Evolutionary conservation across 1,140 invertebrate species (phyloP), one percentile per base, ranked within the genome.

Genomic region (Drosophila murphyi): DNA sequence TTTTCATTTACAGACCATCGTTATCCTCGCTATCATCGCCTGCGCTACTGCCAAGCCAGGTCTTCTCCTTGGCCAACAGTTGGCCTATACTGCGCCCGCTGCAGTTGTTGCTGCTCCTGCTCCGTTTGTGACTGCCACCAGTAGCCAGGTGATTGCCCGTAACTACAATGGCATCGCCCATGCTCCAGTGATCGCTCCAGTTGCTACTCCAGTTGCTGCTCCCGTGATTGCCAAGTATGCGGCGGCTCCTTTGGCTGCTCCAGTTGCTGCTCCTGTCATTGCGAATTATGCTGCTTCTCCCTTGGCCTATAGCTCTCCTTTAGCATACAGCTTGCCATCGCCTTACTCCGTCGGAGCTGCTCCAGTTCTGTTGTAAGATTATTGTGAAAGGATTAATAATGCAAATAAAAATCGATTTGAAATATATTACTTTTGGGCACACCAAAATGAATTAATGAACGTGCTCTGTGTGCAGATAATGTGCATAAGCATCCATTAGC

Each of bases 81-180:
- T 78, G 29, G 86, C 81, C 65, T 45, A 82, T 72, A 12, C 41
- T 31, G 75, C 89, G 4, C 86, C 82, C 3, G 72, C 73, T 2
- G 87, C 91, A 10, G 76, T 89, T 4, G 78, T 80, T 0, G 79
- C 80, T n/a, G 80, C 80, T 8, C 80, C 80, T 31, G 79, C 92
- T 41, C 91, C 92, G 3, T 77, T 87, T 5, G 76, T 92, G 34
- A 92, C 93, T 10, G 92, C 93, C 32, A 87, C 85, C 12, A 93
- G 93, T 55, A 93, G 92, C 43, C 93, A 93, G 75, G 90, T 92
- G 45, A 69, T 93, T 69, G 92, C 93, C 41, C 89, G 92, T 56
- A 93, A 93, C 72, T 92, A 80, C 70, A 93, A 93, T 83, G 92
- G 92, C 5, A 88, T 91, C 52, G 78, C 78, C 0, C 64, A 92